Base-by-base conservation (phyloP, 2,113 vertebrate genomes). In the Brienomyrus longianalis region DNA sequence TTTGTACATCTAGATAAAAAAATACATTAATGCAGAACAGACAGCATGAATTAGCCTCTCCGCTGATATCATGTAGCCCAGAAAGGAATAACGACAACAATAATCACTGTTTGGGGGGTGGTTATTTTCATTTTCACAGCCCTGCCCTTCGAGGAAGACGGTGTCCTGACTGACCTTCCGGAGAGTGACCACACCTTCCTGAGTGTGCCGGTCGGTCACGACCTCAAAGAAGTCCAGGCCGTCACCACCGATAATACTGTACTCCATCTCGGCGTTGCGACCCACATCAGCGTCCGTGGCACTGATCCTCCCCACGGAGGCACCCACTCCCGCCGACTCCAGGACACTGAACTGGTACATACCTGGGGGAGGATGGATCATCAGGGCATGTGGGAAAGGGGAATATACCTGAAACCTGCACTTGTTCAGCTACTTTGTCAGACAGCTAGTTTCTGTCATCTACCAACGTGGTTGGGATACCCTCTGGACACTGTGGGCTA, bases 191-290 rank as follows among this genome's bases (percentile, higher is more conserved):
- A 98, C 93, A 59, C 98, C 98, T 89, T 99, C 98, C 92, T 99
- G 98, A 0, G 97, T 97, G 90, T 96, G 95, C 92, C 96, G 95
- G 91, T 99, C 97, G 3, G 97, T 97, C 92, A 91, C 88, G 90
- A 98, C 94, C 8, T 97, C 96, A 91, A 99, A 99, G 96, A 96
- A 93, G 90, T 97, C 97, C 17, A 96, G 95, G 0, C 97, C 97
- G 8, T 99, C 98, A 35, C 97, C 97, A 0, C 97, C 95, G 8
- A 94, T 97, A 92, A 99, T 95, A 91, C 95, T 95, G 94, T 99
- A 99, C 87, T 96, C 96, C 91, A 98, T 97, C 92, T 97, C 97
- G 0, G 98, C 98, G 2, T 98, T 99, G 93, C 96, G 96, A 66
- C 96, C 97, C 39, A 97, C 92, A 0, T 99, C 98, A 0, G 96